Conservation (phyloP, 2,113 vertebrate species). For the Donacobius atricapilla region DNA sequence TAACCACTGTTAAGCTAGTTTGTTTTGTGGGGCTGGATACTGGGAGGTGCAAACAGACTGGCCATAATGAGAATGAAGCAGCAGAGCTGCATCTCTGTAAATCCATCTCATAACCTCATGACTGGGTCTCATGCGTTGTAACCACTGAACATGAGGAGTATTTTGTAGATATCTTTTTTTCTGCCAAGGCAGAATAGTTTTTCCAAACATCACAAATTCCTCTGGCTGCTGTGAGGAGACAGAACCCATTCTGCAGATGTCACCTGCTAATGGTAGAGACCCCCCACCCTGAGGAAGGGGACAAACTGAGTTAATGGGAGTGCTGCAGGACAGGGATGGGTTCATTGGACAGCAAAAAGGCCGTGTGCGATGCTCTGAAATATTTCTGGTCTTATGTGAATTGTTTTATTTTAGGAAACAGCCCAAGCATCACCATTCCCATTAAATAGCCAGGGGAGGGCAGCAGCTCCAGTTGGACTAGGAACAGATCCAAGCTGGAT, state of each 20-base stretch:
- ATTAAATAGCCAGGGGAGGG: not conserved
- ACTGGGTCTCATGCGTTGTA: not conserved
- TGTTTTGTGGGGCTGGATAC: not conserved
- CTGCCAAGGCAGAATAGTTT: not conserved
- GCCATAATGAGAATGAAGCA: not conserved
- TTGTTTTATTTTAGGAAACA: not conserved
- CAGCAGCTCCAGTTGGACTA: not conserved
- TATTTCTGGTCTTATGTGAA: not conserved
- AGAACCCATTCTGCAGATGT: not conserved
- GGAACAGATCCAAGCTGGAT: rapidly evolving
- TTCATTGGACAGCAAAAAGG: not conserved
- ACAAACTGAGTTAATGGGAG: rapidly evolving
- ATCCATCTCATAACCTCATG: not conserved
- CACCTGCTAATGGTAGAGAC: not conserved
- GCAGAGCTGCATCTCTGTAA: not conserved
- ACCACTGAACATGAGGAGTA: not conserved
- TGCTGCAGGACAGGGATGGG: not conserved
- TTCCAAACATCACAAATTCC: not conserved
- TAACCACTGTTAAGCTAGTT: not conserved
- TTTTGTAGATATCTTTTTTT: not conserved
- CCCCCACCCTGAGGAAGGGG: rapidly evolving
- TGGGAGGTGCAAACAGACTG: not conserved
- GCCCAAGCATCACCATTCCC: rapidly evolving
- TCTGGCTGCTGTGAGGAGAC: not conserved
- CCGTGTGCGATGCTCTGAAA: not conserved